Evolutionary conservation across 2,797 vertebrate species (phyloP).

Genomic region (Morelia viridis): DNA sequence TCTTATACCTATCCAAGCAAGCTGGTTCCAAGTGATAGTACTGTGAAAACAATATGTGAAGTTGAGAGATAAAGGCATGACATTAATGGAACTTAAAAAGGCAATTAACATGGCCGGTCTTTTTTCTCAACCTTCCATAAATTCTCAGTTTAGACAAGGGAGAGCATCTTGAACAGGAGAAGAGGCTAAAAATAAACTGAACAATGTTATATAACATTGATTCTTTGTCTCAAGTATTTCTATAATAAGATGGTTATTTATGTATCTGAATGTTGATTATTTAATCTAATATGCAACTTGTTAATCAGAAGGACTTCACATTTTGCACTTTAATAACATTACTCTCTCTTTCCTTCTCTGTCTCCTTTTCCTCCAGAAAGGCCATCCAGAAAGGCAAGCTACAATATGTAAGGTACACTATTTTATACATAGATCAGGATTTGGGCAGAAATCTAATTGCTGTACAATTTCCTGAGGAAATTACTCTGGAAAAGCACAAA

Average conservation of each 20-base stretch:
- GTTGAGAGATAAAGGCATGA: constrained; percentile 2
- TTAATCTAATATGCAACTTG: not conserved
- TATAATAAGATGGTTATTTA: not conserved
- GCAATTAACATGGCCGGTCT: not conserved
- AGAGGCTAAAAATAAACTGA: not conserved
- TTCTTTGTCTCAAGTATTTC: not conserved
- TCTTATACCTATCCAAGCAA: not conserved
- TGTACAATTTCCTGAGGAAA: not conserved
- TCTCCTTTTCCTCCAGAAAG: not conserved
- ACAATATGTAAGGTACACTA: not conserved
- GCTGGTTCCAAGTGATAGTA: constrained; percentile 5
- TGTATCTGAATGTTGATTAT: not conserved
- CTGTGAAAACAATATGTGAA: not conserved
- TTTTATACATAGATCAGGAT: not conserved
- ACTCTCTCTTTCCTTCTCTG: not conserved
- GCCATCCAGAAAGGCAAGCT: not conserved
- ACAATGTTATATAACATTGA: not conserved
- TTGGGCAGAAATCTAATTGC: not conserved
- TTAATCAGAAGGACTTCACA: not conserved
- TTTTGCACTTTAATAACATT: not conserved
- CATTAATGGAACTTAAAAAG: not conserved
- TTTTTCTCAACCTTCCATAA: constrained; percentile 1
- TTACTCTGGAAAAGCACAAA: not conserved
- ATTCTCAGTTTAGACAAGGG: not conserved
- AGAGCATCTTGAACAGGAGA: not conserved